Conservation (phyloP, 2,888 invertebrate genomes). For the Miltochrista miniata region DNA sequence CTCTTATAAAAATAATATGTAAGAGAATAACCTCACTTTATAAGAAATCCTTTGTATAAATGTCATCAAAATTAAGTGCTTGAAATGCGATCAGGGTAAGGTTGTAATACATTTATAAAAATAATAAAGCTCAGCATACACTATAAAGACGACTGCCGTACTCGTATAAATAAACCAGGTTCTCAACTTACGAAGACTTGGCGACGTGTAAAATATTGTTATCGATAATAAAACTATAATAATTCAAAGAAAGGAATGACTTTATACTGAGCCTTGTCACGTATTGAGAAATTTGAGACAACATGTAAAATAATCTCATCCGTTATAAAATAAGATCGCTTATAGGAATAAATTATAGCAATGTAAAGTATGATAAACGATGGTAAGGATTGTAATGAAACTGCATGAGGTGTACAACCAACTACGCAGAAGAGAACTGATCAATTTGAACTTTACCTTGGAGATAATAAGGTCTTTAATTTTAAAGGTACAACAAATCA, state of each 20-base stretch:
- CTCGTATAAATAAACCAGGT: constrained; percentile 63
- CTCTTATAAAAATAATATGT: neutral
- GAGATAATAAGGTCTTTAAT: constrained; percentile 47
- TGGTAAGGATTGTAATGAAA: constrained; percentile 77
- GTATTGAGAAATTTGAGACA: constrained; percentile 76
- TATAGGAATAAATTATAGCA: constrained; percentile 80
- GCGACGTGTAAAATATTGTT: constrained; percentile 79
- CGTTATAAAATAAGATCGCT: constrained; percentile 73
- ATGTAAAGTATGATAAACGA: constrained; percentile 82
- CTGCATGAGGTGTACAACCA: constrained; percentile 66
- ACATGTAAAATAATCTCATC: constrained; percentile 71
- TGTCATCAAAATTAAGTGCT: constrained; percentile 44
- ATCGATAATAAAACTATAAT: constrained; percentile 74
- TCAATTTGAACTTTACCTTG: constrained; percentile 37
- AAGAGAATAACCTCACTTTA: neutral
- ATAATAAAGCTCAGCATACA: constrained; percentile 46
- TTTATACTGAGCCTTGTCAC: constrained; percentile 73
- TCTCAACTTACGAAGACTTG: constrained; percentile 69
- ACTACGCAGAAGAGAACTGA: constrained; percentile 42
- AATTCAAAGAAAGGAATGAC: constrained; percentile 58
- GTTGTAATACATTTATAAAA: constrained; percentile 43
- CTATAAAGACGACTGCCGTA: constrained; percentile 53
- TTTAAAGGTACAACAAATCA: constrained; percentile 41
- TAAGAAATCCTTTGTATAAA: constrained; percentile 27
- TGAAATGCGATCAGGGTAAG: constrained; percentile 47